Evolutionary conservation across 2,888 invertebrate species (phyloP), one percentile per base, ranked within the genome.

Genomic region (Caenorhabditis afra): DNA sequence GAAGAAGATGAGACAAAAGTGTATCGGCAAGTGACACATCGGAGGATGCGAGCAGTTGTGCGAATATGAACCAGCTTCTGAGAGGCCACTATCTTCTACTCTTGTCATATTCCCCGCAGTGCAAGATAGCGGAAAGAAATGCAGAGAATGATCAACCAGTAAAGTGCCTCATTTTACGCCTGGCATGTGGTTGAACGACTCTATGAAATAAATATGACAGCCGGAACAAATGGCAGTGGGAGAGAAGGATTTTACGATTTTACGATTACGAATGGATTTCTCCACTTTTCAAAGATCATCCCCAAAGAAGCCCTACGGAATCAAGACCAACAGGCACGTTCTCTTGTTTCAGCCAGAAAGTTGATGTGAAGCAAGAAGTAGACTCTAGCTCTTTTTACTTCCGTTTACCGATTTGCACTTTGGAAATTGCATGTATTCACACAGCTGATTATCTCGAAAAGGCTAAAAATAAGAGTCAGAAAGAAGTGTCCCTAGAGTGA

Each of bases 121-220:
- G 73, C 73, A 64, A 58, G 44, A 50, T 64, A 73, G 64, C 73
- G 73, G 73, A 64, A 73, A 49, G 62, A 71, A 73, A 73, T 64
- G 20, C 73, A 64, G 41, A 73, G 73, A 73, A 73, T 73, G 73
- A 57, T 71, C 70, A 64, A 73, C 73, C 64, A 57, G 73, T 64
- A 64, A 73, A 73, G 73, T 73, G 73, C 73, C 47, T 52, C 35
- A 37, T 20, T 57, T 53, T 57, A 18, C 45, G 22, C 59, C 57
- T 45, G 44, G 35, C 58, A 58, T 58, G 41, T 67, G 58, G 67
- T 16, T 47, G n/a, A 20, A 47, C 3, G 45, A 37, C 37, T 37
- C n/a, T 23, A 39, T 57, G 41, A 64, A 58, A 29, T 5, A 29
- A 29, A 50, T 44, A 50, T 64, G 58, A 64, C 62, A 71, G 39